A percentile compares a stretch with the other conserved stretches of the same genome.
Conservation (phyloP, 1,140 invertebrate species). For the Micrasema longulum region DNA sequence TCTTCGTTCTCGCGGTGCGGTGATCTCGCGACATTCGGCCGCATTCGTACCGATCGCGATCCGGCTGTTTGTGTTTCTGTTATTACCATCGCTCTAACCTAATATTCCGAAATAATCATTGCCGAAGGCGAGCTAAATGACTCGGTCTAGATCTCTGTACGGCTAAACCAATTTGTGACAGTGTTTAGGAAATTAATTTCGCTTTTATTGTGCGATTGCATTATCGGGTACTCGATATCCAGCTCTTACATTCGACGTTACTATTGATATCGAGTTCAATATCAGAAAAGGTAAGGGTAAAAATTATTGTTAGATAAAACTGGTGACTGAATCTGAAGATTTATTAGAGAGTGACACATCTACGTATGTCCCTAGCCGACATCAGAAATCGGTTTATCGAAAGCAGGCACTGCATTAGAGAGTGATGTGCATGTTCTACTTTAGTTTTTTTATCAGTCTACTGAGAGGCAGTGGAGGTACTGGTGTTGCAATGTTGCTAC, state of each 20-base stretch:
- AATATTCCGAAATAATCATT: constrained; percentile 13
- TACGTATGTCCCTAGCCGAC: not conserved
- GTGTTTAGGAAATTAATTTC: constrained; percentile 13
- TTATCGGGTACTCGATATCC: constrained; percentile 5
- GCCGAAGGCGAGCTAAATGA: constrained; percentile 25
- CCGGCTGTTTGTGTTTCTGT: no score
- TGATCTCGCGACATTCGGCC: not conserved
- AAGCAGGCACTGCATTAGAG: not conserved
- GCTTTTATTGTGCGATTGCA: constrained; percentile 20
- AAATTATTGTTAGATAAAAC: not conserved
- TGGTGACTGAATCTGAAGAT: not conserved
- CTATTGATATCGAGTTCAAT: constrained; percentile 1
- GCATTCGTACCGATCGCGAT: not conserved
- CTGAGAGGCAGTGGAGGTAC: no score
- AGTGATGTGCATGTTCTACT: constrained; percentile 20
- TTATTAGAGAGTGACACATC: not conserved
- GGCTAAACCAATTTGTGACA: constrained; percentile 3
- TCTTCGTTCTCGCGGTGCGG: constrained; percentile 13
- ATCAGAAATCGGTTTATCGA: constrained; percentile 1
- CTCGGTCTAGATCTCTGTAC: not conserved
- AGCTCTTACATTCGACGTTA: not conserved
- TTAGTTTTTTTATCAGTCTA: constrained; percentile 4
- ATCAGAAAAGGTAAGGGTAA: constrained; percentile 11
- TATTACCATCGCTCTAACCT: not conserved
- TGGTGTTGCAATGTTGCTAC: constrained; percentile 25